Percentiles rank a stretch among this genome's conserved stretches.
Conservation (phyloP, 2,113 vertebrate genomes). For the Aspidoscelis tigris region DNA sequence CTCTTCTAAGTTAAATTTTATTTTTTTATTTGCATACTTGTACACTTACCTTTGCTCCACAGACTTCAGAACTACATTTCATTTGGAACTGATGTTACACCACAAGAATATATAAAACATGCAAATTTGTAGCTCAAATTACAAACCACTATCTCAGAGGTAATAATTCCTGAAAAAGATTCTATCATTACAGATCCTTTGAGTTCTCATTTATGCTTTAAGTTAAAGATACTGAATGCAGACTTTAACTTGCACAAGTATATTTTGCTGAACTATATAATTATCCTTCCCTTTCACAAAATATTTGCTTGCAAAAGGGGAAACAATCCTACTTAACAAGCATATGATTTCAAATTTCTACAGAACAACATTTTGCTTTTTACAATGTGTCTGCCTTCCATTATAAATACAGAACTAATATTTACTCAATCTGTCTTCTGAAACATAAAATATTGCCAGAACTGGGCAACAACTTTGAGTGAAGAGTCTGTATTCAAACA, state of each 20-base stretch:
- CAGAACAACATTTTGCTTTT: conserved; percentile 11
- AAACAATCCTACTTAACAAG: neutral
- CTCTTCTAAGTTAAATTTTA: neutral
- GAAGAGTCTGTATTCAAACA: neutral
- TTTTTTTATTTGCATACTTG: neutral
- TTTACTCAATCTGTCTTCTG: neutral
- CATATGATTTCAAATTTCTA: conserved; percentile 5
- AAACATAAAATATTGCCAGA: neutral
- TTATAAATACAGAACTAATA: neutral
- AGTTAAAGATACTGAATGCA: neutral
- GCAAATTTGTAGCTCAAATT: neutral
- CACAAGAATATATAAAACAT: neutral
- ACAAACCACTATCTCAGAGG: neutral
- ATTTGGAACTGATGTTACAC: neutral
- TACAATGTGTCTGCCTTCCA: neutral
- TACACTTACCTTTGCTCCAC: neutral
- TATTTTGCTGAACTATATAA: neutral
- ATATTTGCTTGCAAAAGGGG: neutral
- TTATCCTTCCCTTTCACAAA: neutral
- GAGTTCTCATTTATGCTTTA: conserved; percentile 3
- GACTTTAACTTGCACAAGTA: neutral
- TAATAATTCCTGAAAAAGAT: neutral
- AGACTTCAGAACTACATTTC: neutral
- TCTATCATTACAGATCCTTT: neutral
- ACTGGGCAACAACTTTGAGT: neutral